Evolutionary conservation across 2,113 vertebrate genomes (phyloP).

Genomic region (Notothenia coriiceps): DNA sequence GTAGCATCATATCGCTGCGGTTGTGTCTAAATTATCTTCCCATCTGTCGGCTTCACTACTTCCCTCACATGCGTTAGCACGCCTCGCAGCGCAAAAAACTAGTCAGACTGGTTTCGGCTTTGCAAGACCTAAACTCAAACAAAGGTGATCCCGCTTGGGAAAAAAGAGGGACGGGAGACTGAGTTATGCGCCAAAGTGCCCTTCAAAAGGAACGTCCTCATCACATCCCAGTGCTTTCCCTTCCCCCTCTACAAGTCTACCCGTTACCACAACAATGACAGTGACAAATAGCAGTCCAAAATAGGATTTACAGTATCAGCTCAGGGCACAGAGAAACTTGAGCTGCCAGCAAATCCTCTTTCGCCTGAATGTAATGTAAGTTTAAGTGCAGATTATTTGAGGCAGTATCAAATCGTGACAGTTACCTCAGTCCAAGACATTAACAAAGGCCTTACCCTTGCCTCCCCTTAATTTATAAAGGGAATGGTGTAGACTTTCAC

Average conservation of each 20-base stretch:
- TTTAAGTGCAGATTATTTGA: conserved; percentile 61
- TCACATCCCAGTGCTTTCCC: background rate
- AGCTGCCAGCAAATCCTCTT: conserved; percentile 71
- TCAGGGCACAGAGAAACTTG: conserved; percentile 44
- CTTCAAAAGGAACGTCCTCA: conserved; percentile 61
- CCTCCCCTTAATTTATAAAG: conserved; percentile 1
- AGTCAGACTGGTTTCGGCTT: conserved; percentile 71
- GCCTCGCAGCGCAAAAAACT: conserved; percentile 45
- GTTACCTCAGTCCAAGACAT: conserved; percentile 14
- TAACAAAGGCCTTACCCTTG: conserved; percentile 4
- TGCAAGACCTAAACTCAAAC: conserved; percentile 35
- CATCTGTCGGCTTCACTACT: background rate
- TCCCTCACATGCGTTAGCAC: background rate
- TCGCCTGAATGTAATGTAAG: conserved; percentile 54
- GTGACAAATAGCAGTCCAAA: conserved; percentile 69
- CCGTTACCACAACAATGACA: conserved; percentile 75
- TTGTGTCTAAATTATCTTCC: conserved; percentile 38
- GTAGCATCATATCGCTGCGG: conserved; percentile 5
- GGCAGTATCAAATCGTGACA: conserved; percentile 30
- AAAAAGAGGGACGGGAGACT: background rate
- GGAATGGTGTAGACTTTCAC: conserved; percentile 8
- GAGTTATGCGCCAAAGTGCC: conserved; percentile 44
- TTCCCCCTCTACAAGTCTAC: conserved; percentile 39
- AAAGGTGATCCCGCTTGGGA: conserved; percentile 7
- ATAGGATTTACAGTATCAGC: conserved; percentile 70